A percentile compares a stretch with the other conserved stretches of the same genome.
These are phyloP conservation scores for Anaspis maculata DNA, from an alignment of 2,888 invertebrate species.

Conservation along the genomic window DNA sequence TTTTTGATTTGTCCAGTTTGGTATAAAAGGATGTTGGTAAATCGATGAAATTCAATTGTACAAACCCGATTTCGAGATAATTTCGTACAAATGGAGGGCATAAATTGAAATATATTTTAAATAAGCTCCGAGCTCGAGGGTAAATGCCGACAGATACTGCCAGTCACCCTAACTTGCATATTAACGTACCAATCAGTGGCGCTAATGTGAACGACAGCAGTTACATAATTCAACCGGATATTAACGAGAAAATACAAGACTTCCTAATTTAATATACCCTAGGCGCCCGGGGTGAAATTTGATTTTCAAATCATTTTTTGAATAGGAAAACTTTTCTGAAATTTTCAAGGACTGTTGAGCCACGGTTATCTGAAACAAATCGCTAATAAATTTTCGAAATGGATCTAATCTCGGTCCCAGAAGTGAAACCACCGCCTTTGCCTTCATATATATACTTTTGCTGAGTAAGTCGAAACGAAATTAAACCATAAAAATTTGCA, in stretches of 20 bases:
- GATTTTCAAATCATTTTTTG: no score
- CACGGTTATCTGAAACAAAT: no score
- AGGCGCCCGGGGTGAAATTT: no score
- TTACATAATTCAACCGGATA: neutral
- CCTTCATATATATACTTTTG: no score
- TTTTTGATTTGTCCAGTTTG: no score
- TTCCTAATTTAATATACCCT: neutral
- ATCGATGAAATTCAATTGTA: constrained; percentile 9
- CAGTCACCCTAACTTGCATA: constrained; percentile 31
- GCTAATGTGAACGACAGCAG: neutral
- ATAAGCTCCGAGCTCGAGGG: constrained; percentile 32
- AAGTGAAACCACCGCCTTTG: no score
- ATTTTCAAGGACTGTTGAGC: no score
- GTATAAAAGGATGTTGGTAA: no score
- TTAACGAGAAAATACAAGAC: neutral
- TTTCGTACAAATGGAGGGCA: constrained; percentile 19
- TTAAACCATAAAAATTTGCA: constrained; percentile 24
- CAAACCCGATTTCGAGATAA: constrained; percentile 9
- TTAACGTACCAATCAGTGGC: neutral
- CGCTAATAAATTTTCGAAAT: no score
- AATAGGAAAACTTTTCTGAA: no score
- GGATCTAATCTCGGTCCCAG: no score
- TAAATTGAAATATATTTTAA: constrained; percentile 38
- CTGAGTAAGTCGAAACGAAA: no score
- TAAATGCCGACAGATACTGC: constrained; percentile 33